Evolutionary conservation across 2,888 invertebrate genomes (phyloP).

Genomic region (Rhagophthalmus giganteus): DNA sequence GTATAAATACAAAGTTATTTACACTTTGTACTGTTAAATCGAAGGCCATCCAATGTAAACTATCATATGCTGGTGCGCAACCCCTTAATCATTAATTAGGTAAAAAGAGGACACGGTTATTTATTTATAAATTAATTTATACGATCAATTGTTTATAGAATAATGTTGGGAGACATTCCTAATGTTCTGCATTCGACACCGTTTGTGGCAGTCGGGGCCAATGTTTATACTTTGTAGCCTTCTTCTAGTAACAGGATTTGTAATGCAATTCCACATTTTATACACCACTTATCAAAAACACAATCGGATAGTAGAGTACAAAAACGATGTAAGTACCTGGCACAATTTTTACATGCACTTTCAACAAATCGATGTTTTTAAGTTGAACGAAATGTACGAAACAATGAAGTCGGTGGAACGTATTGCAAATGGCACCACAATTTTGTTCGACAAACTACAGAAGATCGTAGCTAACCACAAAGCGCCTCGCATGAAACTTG

Average conservation of each 20-base stretch:
- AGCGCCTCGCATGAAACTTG: conserved; percentile 21
- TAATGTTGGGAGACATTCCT: conserved; percentile 34
- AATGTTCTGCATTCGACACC: conserved; percentile 42
- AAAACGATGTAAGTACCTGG: conserved; percentile 53
- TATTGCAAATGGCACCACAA: conserved; percentile 42
- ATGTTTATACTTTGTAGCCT: conserved; percentile 41
- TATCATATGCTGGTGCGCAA: no score
- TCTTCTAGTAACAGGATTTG: conserved; percentile 47
- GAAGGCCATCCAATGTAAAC: no score
- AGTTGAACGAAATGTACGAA: conserved; percentile 55
- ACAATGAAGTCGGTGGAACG: conserved; percentile 52
- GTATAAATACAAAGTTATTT: no score
- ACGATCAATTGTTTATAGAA: conserved; percentile 24
- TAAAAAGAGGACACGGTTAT: background rate
- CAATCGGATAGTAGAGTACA: conserved; percentile 55
- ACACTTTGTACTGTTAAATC: no score
- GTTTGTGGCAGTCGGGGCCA: conserved; percentile 42
- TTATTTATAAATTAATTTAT: background rate
- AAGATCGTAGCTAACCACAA: conserved; percentile 23
- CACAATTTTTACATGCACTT: background rate
- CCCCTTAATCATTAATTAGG: background rate
- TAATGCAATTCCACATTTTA: conserved; percentile 56
- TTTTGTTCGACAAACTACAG: conserved; percentile 23
- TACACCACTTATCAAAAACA: conserved; percentile 57
- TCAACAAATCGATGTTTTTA: conserved; percentile 17